These are phyloP conservation scores for Microcebus ravelobensis DNA, from an alignment of 2,113 vertebrate genomes.

Conservation along the genomic window DNA sequence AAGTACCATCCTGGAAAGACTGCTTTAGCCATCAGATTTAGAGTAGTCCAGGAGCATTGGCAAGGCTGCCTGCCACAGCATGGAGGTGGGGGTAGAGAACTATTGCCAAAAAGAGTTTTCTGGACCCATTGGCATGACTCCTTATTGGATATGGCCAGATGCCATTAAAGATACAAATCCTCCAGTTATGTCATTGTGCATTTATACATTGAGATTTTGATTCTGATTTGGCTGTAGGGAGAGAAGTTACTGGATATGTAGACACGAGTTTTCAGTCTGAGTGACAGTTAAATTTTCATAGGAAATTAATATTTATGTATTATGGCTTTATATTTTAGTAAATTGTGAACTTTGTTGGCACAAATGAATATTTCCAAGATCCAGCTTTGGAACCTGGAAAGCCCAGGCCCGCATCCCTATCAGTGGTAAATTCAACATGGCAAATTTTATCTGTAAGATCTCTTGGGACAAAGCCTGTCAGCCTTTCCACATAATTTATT, in stretches of 20 bases:
- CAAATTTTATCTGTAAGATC: not conserved
- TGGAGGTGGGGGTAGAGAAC: not conserved
- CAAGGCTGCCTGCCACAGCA: not conserved
- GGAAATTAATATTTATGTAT: not conserved
- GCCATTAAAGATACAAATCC: conserved; percentile 64
- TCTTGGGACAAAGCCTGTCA: not conserved
- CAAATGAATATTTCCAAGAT: conserved; percentile 22
- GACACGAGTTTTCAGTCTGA: not conserved
- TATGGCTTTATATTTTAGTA: not conserved
- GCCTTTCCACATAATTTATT: not conserved
- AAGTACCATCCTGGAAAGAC: conserved; percentile 49
- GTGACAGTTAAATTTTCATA: not conserved
- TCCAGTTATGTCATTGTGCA: not conserved
- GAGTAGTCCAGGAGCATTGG: conserved; percentile 16
- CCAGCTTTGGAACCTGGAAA: not conserved
- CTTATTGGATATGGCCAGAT: conserved; percentile 60
- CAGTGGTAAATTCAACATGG: not conserved
- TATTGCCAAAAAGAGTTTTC: conserved; percentile 62
- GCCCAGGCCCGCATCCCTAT: not conserved
- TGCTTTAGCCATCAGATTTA: not conserved
- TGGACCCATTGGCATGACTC: conserved; percentile 53
- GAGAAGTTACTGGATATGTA: not conserved
- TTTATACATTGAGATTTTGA: not conserved
- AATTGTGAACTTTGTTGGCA: conserved; percentile 9
- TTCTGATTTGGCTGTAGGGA: not conserved